Evolutionary conservation across 2,888 invertebrate genomes (phyloP).

Genomic region (Diarsia rubi): DNA sequence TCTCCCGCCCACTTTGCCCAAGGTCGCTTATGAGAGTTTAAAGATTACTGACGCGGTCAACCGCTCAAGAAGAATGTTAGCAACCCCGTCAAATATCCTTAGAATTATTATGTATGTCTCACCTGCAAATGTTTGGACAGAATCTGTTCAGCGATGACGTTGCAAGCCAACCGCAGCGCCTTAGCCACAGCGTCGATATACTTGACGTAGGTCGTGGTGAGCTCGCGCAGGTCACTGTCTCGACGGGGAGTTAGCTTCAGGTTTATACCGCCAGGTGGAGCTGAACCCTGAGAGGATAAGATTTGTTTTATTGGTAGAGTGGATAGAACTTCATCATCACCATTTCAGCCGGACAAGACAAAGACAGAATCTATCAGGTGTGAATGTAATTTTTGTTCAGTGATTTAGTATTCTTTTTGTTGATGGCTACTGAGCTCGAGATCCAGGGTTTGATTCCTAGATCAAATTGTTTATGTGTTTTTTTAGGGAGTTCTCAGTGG

Average conservation of each 20-base stretch:
- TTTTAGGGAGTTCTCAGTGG: too few relatives aligned
- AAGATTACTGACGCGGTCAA: too few relatives aligned
- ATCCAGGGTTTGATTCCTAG: too few relatives aligned
- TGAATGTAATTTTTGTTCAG: background rate
- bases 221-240: slow-evolving; percentile 89
- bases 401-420: background rate
- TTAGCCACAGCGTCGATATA: slow-evolving; percentile 91
- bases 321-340: too few relatives aligned
- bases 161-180: slow-evolving; percentile 89
- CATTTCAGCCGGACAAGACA: too few relatives aligned
- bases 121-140: slow-evolving; percentile 91
- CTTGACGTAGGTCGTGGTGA: slow-evolving; percentile 88
- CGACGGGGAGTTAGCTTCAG: slow-evolving; percentile 89
- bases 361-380: background rate
- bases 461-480: too few relatives aligned
- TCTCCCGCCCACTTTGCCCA: too few relatives aligned
- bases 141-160: slow-evolving; percentile 89
- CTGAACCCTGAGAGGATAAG: slow-evolving; percentile 82
- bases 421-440: too few relatives aligned
- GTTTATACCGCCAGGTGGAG: slow-evolving; percentile 91
- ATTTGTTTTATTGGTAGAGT: background rate
- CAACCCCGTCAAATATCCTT: background rate
- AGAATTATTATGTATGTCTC: background rate
- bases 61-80: background rate
- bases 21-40: too few relatives aligned